Conservation (phyloP, 2,113 vertebrate genomes). For the Syngnathus floridae region DNA sequence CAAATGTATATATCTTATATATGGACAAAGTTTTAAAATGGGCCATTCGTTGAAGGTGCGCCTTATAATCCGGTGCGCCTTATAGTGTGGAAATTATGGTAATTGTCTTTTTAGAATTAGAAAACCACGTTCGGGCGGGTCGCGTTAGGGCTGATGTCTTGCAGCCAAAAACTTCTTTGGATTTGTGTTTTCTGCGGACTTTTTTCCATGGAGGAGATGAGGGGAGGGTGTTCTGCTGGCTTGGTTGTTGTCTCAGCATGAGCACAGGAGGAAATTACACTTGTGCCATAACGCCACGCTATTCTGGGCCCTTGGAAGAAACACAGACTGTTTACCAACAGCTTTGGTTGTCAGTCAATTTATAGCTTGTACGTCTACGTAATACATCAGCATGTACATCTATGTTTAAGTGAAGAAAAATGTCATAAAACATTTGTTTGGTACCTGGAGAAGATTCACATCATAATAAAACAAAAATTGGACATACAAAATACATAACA, state of each 20-base stretch:
- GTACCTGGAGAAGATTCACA: not conserved
- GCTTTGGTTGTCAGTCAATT: not conserved
- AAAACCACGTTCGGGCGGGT: not conserved
- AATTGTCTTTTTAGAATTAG: too few species aligned
- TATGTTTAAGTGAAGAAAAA: too few species aligned
- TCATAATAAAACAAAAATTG: not conserved
- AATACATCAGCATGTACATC: not conserved
- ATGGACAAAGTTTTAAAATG: too few species aligned
- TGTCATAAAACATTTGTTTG: too few species aligned
- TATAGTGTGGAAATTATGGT: too few species aligned
- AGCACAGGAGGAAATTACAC: slow-evolving; percentile 68
- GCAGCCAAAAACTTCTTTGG: slow-evolving; percentile 4
- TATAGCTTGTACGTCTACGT: not conserved
- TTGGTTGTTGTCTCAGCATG: slow-evolving; percentile 52
- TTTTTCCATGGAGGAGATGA: not conserved
- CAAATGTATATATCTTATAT: too few species aligned
- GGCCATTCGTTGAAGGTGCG: too few species aligned
- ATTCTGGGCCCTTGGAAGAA: slow-evolving; percentile 42
- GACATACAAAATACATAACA: not conserved
- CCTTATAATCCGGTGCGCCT: too few species aligned
- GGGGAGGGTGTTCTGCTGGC: slow-evolving; percentile 38
- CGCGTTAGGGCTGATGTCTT: not conserved
- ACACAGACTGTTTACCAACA: not conserved
- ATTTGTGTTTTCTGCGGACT: slow-evolving; percentile 29
- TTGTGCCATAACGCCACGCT: slow-evolving; percentile 49